Evolutionary conservation across 2,888 invertebrate species (phyloP).

Genomic region (Parnassius smintheus): DNA sequence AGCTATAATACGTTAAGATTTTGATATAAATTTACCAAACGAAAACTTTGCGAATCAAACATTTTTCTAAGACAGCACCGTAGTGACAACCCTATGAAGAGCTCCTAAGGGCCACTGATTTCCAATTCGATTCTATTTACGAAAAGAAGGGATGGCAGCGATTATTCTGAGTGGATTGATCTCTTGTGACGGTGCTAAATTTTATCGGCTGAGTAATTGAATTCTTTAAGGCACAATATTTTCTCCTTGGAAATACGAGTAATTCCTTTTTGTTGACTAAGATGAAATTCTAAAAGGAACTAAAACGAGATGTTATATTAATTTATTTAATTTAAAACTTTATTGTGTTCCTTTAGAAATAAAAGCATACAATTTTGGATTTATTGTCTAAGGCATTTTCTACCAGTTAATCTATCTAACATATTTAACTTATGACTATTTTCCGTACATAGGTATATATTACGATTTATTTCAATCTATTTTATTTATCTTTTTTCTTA

Average conservation of each 20-base stretch:
- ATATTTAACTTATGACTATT: no score
- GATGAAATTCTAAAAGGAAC: no score
- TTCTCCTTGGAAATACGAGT: slow-evolving; percentile 1
- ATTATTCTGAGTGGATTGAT: slow-evolving; percentile 18
- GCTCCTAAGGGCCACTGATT: slow-evolving; percentile 20
- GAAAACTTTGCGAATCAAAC: background rate
- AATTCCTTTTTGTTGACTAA: background rate
- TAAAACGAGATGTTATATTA: no score
- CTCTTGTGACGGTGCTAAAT: slow-evolving; percentile 12
- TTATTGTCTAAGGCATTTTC: no score
- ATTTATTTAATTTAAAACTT: no score
- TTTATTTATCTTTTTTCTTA: no score
- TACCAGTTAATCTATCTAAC: no score
- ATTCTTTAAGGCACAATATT: slow-evolving; percentile 9
- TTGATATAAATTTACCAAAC: background rate
- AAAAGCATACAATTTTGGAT: no score
- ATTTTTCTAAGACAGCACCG: background rate
- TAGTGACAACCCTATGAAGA: slow-evolving; percentile 17
- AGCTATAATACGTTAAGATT: no score
- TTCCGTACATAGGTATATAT: no score
- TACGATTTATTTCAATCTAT: no score
- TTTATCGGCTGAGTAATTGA: slow-evolving; percentile 13
- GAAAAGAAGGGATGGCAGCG: slow-evolving; percentile 16
- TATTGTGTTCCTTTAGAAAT: no score
- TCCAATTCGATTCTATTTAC: slow-evolving; percentile 25